Evolutionary conservation across 2,888 invertebrate species (phyloP).

Genomic region (Salticus scenicus): DNA sequence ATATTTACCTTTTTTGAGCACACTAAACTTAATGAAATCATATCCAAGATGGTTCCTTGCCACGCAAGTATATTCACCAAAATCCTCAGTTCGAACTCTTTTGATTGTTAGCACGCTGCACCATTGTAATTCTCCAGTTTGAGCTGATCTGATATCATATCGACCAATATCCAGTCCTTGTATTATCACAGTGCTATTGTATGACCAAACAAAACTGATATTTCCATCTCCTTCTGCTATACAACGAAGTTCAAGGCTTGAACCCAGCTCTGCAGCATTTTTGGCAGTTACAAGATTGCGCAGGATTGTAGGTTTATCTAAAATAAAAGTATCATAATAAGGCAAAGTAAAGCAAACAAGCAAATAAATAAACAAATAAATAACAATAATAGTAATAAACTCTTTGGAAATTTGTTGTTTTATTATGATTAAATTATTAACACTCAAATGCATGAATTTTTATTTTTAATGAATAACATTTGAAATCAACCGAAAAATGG

Average conservation of each 20-base stretch:
- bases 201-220: conserved; percentile 89
- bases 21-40: conserved; percentile 83
- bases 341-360: too few relatives aligned
- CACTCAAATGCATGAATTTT: too few relatives aligned
- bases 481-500: too few relatives aligned
- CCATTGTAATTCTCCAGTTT: conserved; percentile 85
- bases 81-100: conserved; percentile 88
- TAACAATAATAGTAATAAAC: too few relatives aligned
- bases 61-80: conserved; percentile 92
- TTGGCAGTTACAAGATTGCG: conserved; percentile 86
- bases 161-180: conserved; percentile 84
- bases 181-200: conserved; percentile 82
- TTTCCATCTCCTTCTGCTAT: conserved; percentile 87
- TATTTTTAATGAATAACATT: too few relatives aligned
- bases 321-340: too few relatives aligned
- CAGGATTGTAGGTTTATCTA: conserved; percentile 91
- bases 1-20: conserved; percentile 86
- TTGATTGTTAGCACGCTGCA: conserved; percentile 87
- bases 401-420: too few relatives aligned
- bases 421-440: too few relatives aligned
- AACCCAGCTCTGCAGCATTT: conserved; percentile 87
- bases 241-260: conserved; percentile 80
- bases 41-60: conserved; percentile 90
- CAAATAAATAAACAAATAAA: too few relatives aligned
- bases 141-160: conserved; percentile 83